These are phyloP conservation scores for Ophiodon elongatus DNA, from an alignment of 2,113 vertebrate species.

Conservation along the genomic window DNA sequence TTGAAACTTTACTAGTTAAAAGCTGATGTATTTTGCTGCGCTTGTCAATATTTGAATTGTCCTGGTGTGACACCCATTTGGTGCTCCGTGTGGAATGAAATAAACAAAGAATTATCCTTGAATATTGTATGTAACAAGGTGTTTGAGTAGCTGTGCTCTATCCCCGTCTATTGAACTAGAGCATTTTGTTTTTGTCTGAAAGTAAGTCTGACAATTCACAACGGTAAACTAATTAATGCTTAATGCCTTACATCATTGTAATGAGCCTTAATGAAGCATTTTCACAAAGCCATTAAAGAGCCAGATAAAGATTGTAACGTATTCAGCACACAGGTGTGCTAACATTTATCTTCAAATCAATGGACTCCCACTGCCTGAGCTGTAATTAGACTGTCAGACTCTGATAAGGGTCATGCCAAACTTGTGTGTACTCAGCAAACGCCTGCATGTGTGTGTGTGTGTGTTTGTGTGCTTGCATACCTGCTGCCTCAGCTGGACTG, in stretches of 20 bases:
- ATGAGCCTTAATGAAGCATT: constrained; percentile 82
- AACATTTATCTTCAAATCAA: constrained; percentile 82
- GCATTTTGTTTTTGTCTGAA: constrained; percentile 51
- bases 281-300: constrained; percentile 73
- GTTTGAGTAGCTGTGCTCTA: not conserved
- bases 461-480: constrained; percentile 3
- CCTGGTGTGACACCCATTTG: not conserved
- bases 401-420: constrained; percentile 76
- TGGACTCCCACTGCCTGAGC: constrained; percentile 76
- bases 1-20: not conserved
- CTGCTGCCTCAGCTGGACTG: constrained; percentile 45
- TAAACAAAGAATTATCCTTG: not conserved
- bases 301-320: constrained; percentile 76
- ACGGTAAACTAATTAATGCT: constrained; percentile 73
- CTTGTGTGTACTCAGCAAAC: constrained; percentile 9
- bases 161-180: not conserved
- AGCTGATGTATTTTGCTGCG: not conserved
- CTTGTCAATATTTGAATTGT: not conserved
- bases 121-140: not conserved
- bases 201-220: constrained; percentile 60
- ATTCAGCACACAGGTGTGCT: constrained; percentile 79
- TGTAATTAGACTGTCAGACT: constrained; percentile 78
- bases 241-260: constrained; percentile 76
- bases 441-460: constrained; percentile 6
- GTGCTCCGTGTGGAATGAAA: not conserved